phyloP scores from a whole-genome alignment of 2,113 vertebrate species.

The Bubalus kerabau region DNA sequence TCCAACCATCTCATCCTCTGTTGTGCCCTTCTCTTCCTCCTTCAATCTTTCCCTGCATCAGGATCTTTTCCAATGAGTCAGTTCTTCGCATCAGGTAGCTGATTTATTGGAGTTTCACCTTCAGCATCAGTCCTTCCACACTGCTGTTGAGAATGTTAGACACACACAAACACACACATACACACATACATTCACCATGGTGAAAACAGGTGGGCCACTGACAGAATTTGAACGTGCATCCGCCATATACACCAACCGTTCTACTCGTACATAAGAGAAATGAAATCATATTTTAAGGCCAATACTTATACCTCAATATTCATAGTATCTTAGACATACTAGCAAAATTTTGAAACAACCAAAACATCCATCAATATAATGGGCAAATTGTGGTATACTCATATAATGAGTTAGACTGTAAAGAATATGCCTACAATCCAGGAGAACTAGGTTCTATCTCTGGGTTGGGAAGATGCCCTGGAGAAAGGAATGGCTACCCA shows the following conservation, averaged over 20 bases:
- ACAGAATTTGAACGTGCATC: fast-evolving
- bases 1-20: not conserved
- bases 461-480: not conserved
- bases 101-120: not conserved
- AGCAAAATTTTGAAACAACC: not conserved
- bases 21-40: not conserved
- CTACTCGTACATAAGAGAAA: not conserved
- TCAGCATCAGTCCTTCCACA: not conserved
- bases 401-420: not conserved
- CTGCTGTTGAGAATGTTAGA: not conserved
- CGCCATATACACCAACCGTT: fast-evolving
- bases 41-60: too few species aligned
- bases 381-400: not conserved
- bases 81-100: not conserved
- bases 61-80: not conserved
- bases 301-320: not conserved
- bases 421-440: not conserved
- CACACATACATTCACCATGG: not conserved
- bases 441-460: not conserved
- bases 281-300: not conserved
- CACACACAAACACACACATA: not conserved
- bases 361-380: not conserved
- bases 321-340: not conserved
- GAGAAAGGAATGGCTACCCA: not conserved
- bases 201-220: not conserved